Evolutionary conservation across 2,113 vertebrate genomes (phyloP).

Genomic region (Callipepla californica): DNA sequence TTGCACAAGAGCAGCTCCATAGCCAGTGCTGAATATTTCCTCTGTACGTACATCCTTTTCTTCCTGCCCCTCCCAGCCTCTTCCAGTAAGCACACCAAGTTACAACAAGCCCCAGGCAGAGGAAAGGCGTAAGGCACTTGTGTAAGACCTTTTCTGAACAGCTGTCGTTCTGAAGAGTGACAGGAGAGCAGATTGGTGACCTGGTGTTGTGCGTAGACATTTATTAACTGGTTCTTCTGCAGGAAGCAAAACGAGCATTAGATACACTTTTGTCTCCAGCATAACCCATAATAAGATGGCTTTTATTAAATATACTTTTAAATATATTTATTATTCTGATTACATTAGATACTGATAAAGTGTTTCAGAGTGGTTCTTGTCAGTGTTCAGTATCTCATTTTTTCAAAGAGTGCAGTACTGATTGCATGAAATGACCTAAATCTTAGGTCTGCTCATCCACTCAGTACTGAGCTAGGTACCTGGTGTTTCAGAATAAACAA

Average conservation of each 20-base stretch:
- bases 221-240: not conserved
- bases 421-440: not conserved
- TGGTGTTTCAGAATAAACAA: rapidly evolving
- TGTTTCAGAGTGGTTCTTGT: not conserved
- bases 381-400: not conserved
- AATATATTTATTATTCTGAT: too few species aligned
- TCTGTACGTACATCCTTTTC: not conserved
- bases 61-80: conserved; percentile 38
- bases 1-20: not conserved
- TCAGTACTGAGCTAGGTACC: not conserved
- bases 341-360: too few species aligned
- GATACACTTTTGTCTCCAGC: conserved; percentile 22
- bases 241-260: conserved; percentile 1
- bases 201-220: not conserved
- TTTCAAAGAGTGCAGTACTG: not conserved
- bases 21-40: not conserved
- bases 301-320: not conserved
- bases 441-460: not conserved
- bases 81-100: conserved; percentile 10
- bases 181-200: not conserved
- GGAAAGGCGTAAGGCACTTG: not conserved
- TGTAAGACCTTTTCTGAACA: not conserved
- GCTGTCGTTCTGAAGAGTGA: not conserved
- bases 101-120: not conserved
- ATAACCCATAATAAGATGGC: conserved; percentile 28